Evolutionary conservation across 2,797 vertebrate genomes (phyloP), one percentile per base, ranked within the genome.

Genomic region (Crocodylus rhombifer): DNA sequence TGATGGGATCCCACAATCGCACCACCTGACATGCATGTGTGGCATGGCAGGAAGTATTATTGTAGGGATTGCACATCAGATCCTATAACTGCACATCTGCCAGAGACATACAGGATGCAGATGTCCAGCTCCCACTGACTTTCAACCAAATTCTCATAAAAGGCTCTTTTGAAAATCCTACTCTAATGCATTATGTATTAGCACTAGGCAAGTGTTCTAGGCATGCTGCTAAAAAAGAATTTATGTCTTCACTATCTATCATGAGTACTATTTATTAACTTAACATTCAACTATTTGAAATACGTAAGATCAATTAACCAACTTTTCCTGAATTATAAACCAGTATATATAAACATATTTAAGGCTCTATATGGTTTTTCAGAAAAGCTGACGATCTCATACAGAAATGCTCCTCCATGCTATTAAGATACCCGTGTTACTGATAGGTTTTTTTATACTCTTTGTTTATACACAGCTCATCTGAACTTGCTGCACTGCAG

Each of bases 151-250:
- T 78, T 86, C 30, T 36, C 57, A 60, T 0, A 51, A 51, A 51
- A 0, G 64, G 76, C 15, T 80, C 60, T 80, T 89, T 4, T 65
- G 62, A 86, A 75, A 51, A 36, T 64, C 61, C 85, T 55, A 30
- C 26, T 64, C 84, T 42, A 36, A 80, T 51, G 33, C 56, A 4
- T 0, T 85, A 61, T 9, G 14, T 73, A 26, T 33, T 65, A 75
- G 85, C 20, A 81, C 23, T 81, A 89, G 92, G 81, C 30, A 78
- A 30, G 20, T 1, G 15, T 51, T 57, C 28, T 61, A 86, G 64
- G 64, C 78, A 84, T 91, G 58, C 86, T 65, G 57, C 56, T 60
- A 92, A 77, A 75, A 69, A 84, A 14, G 23, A 87, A 67, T 25
- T 26, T 16, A 25, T 26, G 1, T 5, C 11, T 30, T 86, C 74